Percentiles rank a stretch among this genome's conserved stretches.
phyloP scores from a whole-genome alignment of 2,888 invertebrate species.

The Troilus luridus region DNA sequence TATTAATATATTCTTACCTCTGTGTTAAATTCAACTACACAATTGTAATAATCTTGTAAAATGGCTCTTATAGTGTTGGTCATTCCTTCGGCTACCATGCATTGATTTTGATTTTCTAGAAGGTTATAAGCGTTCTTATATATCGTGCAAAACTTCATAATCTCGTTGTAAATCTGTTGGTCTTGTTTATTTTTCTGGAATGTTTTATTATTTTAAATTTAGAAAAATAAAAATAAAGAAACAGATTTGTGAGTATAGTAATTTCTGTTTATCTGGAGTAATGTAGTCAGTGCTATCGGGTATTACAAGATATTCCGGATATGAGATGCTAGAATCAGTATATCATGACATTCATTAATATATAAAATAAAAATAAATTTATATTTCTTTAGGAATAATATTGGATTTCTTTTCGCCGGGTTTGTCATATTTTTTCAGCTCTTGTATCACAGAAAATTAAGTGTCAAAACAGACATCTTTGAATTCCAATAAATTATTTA shows the following conservation, averaged over 20 bases:
- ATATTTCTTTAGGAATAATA: background rate
- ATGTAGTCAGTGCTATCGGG: background rate
- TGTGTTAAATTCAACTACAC: constrained; percentile 88
- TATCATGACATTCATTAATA: too few relatives aligned
- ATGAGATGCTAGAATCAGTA: too few relatives aligned
- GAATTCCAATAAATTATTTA: too few relatives aligned
- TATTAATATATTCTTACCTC: constrained; percentile 74
- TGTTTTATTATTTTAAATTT: background rate
- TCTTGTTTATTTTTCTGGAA: background rate
- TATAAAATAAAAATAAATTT: too few relatives aligned
- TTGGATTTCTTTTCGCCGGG: background rate
- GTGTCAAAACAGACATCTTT: background rate
- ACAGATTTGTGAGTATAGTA: background rate
- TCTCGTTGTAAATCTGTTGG: constrained; percentile 75
- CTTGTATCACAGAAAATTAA: background rate
- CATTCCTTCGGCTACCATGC: constrained; percentile 88
- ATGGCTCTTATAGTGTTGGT: constrained; percentile 88
- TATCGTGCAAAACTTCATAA: constrained; percentile 88
- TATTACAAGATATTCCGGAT: background rate
- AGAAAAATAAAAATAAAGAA: background rate
- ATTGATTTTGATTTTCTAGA: constrained; percentile 79
- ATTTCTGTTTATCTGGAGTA: background rate
- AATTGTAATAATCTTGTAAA: constrained; percentile 90
- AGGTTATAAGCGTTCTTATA: constrained; percentile 87
- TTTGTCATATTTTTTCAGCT: background rate